Evolutionary conservation across 2,113 vertebrate species (phyloP).

Genomic region (Sula dactylatra): DNA sequence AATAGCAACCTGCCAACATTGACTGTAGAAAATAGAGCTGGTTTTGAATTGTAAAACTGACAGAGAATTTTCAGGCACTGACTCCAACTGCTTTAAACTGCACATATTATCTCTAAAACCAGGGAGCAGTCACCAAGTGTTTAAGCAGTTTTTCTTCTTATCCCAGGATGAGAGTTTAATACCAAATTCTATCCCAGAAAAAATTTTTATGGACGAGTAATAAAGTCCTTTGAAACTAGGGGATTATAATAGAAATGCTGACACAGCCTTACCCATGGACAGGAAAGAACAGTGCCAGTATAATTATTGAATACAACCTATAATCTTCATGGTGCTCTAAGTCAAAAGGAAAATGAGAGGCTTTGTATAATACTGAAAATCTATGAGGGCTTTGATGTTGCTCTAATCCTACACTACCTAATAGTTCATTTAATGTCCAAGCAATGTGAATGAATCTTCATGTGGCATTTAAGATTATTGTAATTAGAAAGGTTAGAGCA

Average conservation of each 20-base stretch:
- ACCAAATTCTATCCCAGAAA: slow-evolving; percentile 11
- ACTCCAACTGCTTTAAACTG: not conserved
- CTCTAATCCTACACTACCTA: not conserved
- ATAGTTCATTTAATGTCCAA: not conserved
- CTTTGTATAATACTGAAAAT: slow-evolving; percentile 44
- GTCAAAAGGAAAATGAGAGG: slow-evolving; percentile 48
- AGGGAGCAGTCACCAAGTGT: not conserved
- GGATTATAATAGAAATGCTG: slow-evolving; percentile 44
- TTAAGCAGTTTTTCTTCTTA: slow-evolving; percentile 43
- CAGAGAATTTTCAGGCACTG: slow-evolving; percentile 8
- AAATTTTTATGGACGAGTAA: slow-evolving; percentile 34
- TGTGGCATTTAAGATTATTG: not conserved
- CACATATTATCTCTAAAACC: not conserved
- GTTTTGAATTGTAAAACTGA: slow-evolving; percentile 28
- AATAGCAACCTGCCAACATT: not conserved
- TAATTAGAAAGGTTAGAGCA: not conserved
- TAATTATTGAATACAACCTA: slow-evolving; percentile 3
- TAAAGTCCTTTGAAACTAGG: slow-evolving; percentile 55
- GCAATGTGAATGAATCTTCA: not conserved
- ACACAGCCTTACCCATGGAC: slow-evolving; percentile 25
- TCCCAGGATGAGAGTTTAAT: slow-evolving; percentile 41
- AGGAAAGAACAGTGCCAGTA: not conserved
- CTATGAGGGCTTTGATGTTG: not conserved
- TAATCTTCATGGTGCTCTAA: not conserved
- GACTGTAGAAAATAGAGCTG: not conserved